Evolutionary conservation across 2,888 invertebrate species (phyloP), one percentile per base, ranked within the genome.

Genomic region (Cinara cedri): DNA sequence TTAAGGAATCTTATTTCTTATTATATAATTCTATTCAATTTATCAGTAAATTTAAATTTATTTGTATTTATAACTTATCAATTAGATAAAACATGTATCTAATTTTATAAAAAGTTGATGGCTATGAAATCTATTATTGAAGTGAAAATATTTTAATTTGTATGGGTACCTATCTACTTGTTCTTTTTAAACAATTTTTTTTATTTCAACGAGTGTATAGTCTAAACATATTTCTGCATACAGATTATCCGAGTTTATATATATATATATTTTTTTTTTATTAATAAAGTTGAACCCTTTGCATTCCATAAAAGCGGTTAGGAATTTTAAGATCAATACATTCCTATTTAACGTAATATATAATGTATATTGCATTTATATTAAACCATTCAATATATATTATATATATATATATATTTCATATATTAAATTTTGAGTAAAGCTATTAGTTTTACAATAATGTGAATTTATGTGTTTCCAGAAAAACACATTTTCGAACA

Each of bases 321-420:
- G 14, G 60, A 72, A 72, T 72, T 49, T 72, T 4, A 34, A 19
- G 51, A 72, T 72, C 72, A 72, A 72, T 72, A 72, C 34, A 72
- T 72, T 72, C 72, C 72, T n/a, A n/a, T n/a, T 51, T 19, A 62
- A 62, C 62, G 34, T 16, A 19, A 1, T 21, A 62, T 34, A 34
- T 34, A 34, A 4, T 34, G 3, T 34, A 34, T 34, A 34, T 34
- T 34, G 34, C 34, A 6, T 34, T 34, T 34, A n/a, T 34, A 34
- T 34, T 34, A 34, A 4, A 34, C 34, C 34, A 34, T 4, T 34
- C 3, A 34, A 24, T 55, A 6, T 55, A 70, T 42, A 42, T 4
- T 66, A 49, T 10, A 49, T 10, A 68, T n/a, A n/a, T n/a, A n/a
- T n/a, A n/a, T n/a, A n/a, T n/a, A n/a, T n/a, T n/a, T n/a, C n/a